Evolutionary conservation across 2,797 vertebrate genomes (phyloP), one percentile per base, ranked within the genome.

Genomic region (Sebastes iracundus): DNA sequence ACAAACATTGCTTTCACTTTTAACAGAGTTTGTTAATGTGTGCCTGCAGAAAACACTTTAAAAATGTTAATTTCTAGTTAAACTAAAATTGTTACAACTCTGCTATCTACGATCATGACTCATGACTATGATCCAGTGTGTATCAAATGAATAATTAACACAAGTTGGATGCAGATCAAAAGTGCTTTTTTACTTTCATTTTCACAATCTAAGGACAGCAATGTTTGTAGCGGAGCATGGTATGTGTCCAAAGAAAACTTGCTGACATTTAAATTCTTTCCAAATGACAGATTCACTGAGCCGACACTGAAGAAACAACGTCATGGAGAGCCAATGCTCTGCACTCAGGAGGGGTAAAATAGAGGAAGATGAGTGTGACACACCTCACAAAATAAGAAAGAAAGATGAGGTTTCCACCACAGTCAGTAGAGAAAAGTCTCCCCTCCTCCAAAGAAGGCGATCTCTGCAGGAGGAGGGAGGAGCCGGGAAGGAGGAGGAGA

Each of bases 241-340:
- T 20, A 58, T 42, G 28, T 28, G 23, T 16, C 23, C 33, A 16
- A 27, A 13, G 4, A 14, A 1, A 66, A 49, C 4, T 18, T 33
- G 22, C 9, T 71, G 38, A 49, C 33, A 73, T 75, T 75, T 53
- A 46, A 25, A 35, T 75, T 1, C 9, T 63, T 60, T 81, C 28
- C 25, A 53, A 63, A 58, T 60, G 23, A 22, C 69, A 73, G 46
- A 70, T 27, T 32, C 16, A 22, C 49, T 27, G 62, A 64, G 49
- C 46, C 16, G 14, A 30, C 6, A 18, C 7, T 60, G 62, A 59
- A 23, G 49, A 68, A 60, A 46, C 27, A 27, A 35, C 32, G 49
- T 12, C 35, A 67, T 79, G 79, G 75, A 59, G 32, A 66, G 13
- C 64, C 3, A 10, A 4, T 65, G 59, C 23, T 76, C 79, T n/a